phyloP scores from a whole-genome alignment of 1,140 invertebrate genomes.

The Drosophila jambulina region DNA sequence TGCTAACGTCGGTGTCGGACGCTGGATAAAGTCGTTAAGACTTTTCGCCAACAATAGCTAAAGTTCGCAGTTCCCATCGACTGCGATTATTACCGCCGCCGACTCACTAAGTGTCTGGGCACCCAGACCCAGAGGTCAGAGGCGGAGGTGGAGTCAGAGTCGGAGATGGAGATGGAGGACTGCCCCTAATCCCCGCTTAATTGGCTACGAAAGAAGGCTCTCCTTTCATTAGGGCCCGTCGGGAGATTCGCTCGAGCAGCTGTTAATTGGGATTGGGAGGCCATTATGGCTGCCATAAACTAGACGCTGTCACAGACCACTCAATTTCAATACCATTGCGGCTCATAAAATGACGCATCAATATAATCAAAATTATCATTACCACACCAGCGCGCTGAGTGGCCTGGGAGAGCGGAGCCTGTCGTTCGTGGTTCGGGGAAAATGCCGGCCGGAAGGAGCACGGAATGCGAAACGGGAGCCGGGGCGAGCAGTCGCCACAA shows the following conservation, averaged over 20 bases:
- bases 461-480: constrained; percentile 6
- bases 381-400: constrained; percentile 33
- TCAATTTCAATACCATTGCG: constrained; percentile 82
- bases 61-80: constrained; percentile 39
- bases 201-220: constrained; percentile 34
- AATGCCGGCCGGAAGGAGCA: constrained; percentile 11
- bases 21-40: constrained; percentile 54
- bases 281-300: constrained; percentile 66
- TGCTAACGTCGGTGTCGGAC: constrained; percentile 39
- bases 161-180: constrained; percentile 3
- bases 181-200: constrained; percentile 38
- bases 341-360: constrained; percentile 82
- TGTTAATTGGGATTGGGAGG: constrained; percentile 62
- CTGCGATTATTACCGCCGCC: constrained; percentile 34
- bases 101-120: constrained; percentile 23
- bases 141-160: not conserved
- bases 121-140: constrained; percentile 12
- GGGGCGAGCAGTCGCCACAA: constrained; percentile 25
- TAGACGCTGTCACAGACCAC: constrained; percentile 75
- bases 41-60: constrained; percentile 41
- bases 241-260: constrained; percentile 55
- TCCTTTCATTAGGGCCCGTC: constrained; percentile 34
- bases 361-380: constrained; percentile 84
- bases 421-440: not conserved
- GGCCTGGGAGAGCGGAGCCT: constrained; percentile 11